Evolutionary conservation across 2,888 invertebrate species (phyloP), one percentile per base, ranked within the genome.

Genomic region (Limnephilus rhombicus): DNA sequence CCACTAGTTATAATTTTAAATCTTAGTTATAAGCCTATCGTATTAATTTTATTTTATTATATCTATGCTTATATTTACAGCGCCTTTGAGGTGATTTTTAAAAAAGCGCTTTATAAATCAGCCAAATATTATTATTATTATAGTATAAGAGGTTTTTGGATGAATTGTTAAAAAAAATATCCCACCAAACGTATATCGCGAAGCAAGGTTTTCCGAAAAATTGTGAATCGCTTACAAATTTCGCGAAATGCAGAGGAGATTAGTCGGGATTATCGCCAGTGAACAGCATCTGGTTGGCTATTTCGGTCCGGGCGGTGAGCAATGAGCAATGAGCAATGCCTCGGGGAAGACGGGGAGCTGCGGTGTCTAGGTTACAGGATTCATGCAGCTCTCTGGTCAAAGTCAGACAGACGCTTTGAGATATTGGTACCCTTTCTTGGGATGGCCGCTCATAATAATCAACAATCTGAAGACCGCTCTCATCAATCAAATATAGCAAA

Each of bases 361-460:
- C 45, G n/a, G 45, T 89, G 89, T 89, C 89, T 89, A 89, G 89
- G 89, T 89, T 89, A 89, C 80, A 45, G 80, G 81, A 24, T n/a
- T 15, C n/a, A 29, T 24, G 34, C 68, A 34, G 29, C n/a, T 18
- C 68, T 31, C 53, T 88, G 68, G 37, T 68, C 68, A 53, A 87
- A 53, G 49, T 87, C 87, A 53, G 34, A n/a, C n/a, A 31, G 18
- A 31, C 31, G 82, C 82, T 31, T 34, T 18, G 34, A 18, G 82
- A 82, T 82, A 68, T 68, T n/a, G n/a, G 24, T 68, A 24, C 68
- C 68, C 68, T n/a, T 68, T n/a, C 68, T 9, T 68, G 31, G 34
- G 82, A 82, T 34, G 34, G 82, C 34, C 15, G 82, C 34, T 82
- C 34, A 82, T 82, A 34, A 82, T 82, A 34, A 31, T 31, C 7